Evolutionary conservation across 2,113 vertebrate species (phyloP), one percentile per base, ranked within the genome.

Genomic region (Archocentrus centrarchus): DNA sequence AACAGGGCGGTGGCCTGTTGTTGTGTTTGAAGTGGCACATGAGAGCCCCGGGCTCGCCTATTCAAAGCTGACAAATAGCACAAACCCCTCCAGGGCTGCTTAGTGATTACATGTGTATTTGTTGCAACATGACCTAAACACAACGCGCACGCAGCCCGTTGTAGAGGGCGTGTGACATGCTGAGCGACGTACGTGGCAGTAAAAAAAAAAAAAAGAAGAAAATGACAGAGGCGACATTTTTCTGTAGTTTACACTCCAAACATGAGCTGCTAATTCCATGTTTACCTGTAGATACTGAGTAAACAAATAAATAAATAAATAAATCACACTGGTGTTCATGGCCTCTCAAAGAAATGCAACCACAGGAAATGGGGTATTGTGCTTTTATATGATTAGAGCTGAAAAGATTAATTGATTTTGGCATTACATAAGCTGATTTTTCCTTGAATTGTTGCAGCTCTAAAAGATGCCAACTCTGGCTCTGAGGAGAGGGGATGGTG

Each of bases 21-120:
- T 37, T 84, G 84, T 41, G 85, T 86, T 44, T 89, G 77, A 90
- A 88, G 90, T 85, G 86, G 81, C 76, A 85, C 84, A 86, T 32
- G 58, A 86, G 86, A 81, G 68, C 27, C 47, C 17, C 15, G 17
- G 15, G 79, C 73, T 44, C 62, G 3, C 10, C 62, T 70, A 53
- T 47, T 83, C 77, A 68, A 35, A 59, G 2, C 53, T 22, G 59
- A 86, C 75, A 53, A 85, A 86, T 37, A 47, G 58, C 22, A 30
- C 18, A 24, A 66, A 22, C 55, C 20, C 60, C 47, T 55, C 22
- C 30, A 1, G 39, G 82, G 83, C 61, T 87, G 87, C 61, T 73
- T 41, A 59, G 37, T 27, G 55, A 76, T 2, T 47, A 78, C 76
- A 81, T 41, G 73, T 39, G 63, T 84, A 80, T 88, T 81, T 83